Base-by-base conservation (phyloP, 2,888 invertebrate genomes). In the Onthophagus sagittarius region DNA sequence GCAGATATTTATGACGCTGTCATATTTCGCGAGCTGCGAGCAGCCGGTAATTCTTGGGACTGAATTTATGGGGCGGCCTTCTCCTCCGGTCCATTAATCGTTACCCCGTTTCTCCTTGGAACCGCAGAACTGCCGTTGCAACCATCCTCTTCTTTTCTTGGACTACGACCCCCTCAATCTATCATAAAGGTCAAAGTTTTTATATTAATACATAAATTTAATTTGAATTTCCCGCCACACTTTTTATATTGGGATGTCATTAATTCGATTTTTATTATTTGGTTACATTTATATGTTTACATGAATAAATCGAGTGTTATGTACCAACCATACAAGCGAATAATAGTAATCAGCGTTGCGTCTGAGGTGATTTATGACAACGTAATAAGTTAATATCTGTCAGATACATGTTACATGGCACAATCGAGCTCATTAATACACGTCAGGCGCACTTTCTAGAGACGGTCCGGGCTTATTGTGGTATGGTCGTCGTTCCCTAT, bases 1-100 rank as follows among this genome's bases (percentile, higher is more conserved):
- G 15, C 84, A 84, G 82, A 82, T 84, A 88, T 88, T 88, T 88
- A 88, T 87, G 87, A 87, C 85, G 83, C 86, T 87, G 74, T 74
- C 74, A 74, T 74, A 74, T 74, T 74, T 74, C 74, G 87, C 86
- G 87, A 87, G 86, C 87, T 87, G 87, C 87, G 75, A 76, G 71
- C 85, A 86, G 87, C 86, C 86, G 86, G 87, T 88, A 88, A 88
- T 88, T 88, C 87, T 87, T 87, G 86, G 86, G 85, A 85, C 85
- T 85, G 86, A 88, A 88, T 88, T 88, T 88, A 88, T 88, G 86
- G 85, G 85, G 83, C 82, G 83, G 85, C 85, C 85, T 86, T 87
- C 87, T 87, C 87, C 86, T 85, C 85, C 83, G 86, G 83, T 81
- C 86, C 83, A 84, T 83, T 83, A 83, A 83, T 83, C 82, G 81